Conservation (phyloP, 2,797 vertebrate species). For the Taenioides sp. region DNA sequence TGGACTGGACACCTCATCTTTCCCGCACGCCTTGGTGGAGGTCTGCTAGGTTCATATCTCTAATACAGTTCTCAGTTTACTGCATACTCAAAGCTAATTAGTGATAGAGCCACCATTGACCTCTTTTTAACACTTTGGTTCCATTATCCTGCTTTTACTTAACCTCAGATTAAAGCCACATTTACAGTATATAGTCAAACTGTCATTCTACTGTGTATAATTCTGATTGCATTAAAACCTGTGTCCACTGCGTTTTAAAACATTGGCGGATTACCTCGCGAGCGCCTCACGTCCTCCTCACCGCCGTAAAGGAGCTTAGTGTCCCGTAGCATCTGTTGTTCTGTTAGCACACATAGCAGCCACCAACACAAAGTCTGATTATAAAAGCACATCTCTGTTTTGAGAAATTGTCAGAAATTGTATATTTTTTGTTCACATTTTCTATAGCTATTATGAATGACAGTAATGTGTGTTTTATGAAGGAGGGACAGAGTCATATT, state of each 20-base stretch:
- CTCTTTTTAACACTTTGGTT: not conserved
- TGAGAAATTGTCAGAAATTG: no score
- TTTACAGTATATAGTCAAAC: conserved; percentile 21
- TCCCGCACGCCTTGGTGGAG: not conserved
- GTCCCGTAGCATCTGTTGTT: conserved; percentile 61
- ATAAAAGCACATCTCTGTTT: no score
- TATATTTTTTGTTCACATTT: no score
- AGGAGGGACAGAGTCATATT: no score
- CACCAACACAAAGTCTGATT: conserved; percentile 34
- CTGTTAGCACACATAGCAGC: conserved; percentile 30
- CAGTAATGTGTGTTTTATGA: no score
- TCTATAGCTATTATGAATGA: no score
- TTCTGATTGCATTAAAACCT: conserved; percentile 50
- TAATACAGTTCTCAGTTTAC: not conserved
- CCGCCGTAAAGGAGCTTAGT: conserved; percentile 60
- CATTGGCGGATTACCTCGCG: conserved; percentile 52
- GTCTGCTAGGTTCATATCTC: no score
- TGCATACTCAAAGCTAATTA: not conserved
- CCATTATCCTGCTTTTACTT: conserved; percentile 10
- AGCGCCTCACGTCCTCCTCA: conserved; percentile 24
- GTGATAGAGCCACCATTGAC: not conserved
- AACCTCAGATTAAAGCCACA: conserved; percentile 29
- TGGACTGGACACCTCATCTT: not conserved
- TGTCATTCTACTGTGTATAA: conserved; percentile 15
- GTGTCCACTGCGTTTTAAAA: conserved; percentile 45